Conservation (phyloP, 2,888 invertebrate species). For the Standfussiana lucernea region DNA sequence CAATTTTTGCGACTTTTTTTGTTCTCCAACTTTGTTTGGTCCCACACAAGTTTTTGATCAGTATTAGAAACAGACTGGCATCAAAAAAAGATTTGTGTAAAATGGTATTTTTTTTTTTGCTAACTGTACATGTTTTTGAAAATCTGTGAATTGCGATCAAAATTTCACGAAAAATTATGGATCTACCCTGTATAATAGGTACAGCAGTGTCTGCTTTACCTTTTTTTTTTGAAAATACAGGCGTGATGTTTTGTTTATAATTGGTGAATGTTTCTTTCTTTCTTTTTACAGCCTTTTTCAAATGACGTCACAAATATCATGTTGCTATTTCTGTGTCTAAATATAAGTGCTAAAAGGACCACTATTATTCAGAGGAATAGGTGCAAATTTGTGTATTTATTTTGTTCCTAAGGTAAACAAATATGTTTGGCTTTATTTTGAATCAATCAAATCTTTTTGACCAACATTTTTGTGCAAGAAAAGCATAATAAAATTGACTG, state of each 20-base stretch:
- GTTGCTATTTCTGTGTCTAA: slow-evolving; percentile 15
- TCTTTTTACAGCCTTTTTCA: not conserved
- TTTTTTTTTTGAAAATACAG: not conserved
- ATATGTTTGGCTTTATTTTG: slow-evolving; percentile 7
- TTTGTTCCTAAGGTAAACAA: slow-evolving; percentile 50
- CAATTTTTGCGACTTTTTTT: too few species aligned
- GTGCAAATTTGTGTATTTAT: slow-evolving; percentile 34
- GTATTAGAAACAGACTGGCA: too few species aligned
- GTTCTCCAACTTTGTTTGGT: too few species aligned
- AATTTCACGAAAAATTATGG: too few species aligned
- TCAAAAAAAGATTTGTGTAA: too few species aligned
- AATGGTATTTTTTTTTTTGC: too few species aligned
- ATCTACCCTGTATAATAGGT: not conserved
- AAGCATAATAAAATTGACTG: slow-evolving; percentile 60
- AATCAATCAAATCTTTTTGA: slow-evolving; percentile 24
- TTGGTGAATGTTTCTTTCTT: not conserved
- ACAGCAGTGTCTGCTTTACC: not conserved
- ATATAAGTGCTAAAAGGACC: slow-evolving; percentile 37
- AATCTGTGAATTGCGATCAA: too few species aligned
- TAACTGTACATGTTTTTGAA: too few species aligned
- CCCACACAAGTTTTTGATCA: too few species aligned
- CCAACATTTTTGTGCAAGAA: slow-evolving; percentile 28
- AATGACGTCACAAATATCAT: slow-evolving; percentile 19
- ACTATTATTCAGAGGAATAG: slow-evolving; percentile 28
- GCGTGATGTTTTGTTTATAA: not conserved